Evolutionary conservation across 1,140 invertebrate species (phyloP).

Genomic region (Colletes latitarsis): DNA sequence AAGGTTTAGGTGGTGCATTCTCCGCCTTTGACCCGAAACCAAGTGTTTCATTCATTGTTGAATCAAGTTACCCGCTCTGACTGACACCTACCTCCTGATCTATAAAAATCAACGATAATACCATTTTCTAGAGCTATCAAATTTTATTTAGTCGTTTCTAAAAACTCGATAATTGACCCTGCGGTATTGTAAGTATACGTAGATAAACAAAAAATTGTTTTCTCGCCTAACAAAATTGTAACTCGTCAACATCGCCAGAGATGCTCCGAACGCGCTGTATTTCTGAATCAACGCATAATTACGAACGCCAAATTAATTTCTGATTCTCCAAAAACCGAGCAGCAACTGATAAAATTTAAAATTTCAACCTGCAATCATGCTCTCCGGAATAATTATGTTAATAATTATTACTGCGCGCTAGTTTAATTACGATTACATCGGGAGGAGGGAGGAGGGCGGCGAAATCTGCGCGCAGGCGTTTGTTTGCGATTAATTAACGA

Average conservation of each 20-base stretch:
- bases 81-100: background rate
- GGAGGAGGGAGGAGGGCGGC: background rate
- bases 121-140: background rate
- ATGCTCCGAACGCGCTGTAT: too few species aligned
- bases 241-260: too few species aligned
- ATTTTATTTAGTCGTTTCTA: background rate
- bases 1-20: constrained; percentile 1
- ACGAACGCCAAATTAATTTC: too few species aligned
- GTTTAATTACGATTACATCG: constrained; percentile 6
- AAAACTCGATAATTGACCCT: too few species aligned
- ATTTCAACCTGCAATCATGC: background rate
- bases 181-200: too few species aligned
- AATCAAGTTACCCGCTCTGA: too few species aligned
- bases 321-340: background rate
- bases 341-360: background rate
- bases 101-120: background rate
- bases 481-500: constrained; percentile 2
- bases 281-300: too few species aligned
- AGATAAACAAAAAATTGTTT: too few species aligned
- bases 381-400: background rate
- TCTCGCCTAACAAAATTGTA: too few species aligned
- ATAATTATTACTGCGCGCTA: background rate
- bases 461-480: background rate
- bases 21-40: too few species aligned
- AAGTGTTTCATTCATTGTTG: background rate